Base-by-base conservation (phyloP, 2,113 vertebrate genomes). In the Phocoena phocoena region DNA sequence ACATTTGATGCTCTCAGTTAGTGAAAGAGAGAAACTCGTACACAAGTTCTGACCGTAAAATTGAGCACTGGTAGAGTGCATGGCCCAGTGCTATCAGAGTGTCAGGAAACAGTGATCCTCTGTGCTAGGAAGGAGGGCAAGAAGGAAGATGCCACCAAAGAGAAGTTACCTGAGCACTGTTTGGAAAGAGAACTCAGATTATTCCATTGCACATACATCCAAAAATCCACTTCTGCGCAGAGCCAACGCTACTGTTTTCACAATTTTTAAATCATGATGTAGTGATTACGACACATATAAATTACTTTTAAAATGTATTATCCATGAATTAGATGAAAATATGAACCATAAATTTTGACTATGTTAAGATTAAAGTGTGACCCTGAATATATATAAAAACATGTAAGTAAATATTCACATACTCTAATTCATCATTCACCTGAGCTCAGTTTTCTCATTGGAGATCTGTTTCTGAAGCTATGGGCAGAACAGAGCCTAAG, bases 371-470 rank as follows among this genome's bases (percentile, higher is more conserved):
- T 92, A n/a, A 90, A 77, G 44, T 71, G 8, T 71, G 10, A 70
- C 18, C 18, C n/a, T 93, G 28, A 50, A 41, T 82, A 65, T 62
- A 58, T 84, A 74, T 71, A 88, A 79, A 92, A 90, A 53, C 0
- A 3, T 62, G 33, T 55, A 68, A 83, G 50, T 71, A 93, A 83
- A 65, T 70, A 84, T 65, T 87, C 74, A 79, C 33, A 58, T 85
- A 81, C 90, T 93, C 23, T 71, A 62, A 58, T 96, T 84, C 53
- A 44, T 58, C 70, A 63, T 84, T 95, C 67, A 84, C 50, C 36
- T 74, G 63, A 87, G 58, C 82, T 85, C 65, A 80, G 17, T 86
- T 94, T 92, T 96, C 88, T 89, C 88, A 13, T 8, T 95, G 90
- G 63, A 95, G 67, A 50, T 90, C 31, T 93, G 26, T 80, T 92